These are phyloP conservation scores for Chaenodraco wilsoni DNA, from an alignment of 2,797 vertebrate genomes.

Conservation along the genomic window DNA sequence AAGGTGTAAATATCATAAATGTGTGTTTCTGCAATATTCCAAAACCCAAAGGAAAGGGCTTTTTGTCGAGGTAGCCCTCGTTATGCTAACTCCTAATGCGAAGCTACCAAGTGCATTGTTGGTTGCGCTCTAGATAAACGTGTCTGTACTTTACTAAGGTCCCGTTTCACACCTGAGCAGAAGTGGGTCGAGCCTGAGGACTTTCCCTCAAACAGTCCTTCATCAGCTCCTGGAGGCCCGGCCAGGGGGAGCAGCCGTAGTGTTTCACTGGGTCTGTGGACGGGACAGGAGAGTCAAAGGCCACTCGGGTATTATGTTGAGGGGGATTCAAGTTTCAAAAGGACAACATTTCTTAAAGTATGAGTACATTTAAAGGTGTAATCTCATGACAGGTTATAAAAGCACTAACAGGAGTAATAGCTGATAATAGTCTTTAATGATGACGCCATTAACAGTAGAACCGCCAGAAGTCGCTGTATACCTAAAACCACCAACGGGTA, in stretches of 20 bases:
- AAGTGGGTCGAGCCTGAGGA: slow-evolving; percentile 92
- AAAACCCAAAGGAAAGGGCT: no score
- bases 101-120: background rate
- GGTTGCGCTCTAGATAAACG: no score
- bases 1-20: no score
- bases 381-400: background rate
- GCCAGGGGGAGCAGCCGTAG: slow-evolving; percentile 93
- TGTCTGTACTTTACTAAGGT: background rate
- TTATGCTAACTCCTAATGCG: no score
- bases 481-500: no score
- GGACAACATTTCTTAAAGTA: background rate
- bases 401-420: background rate
- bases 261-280: slow-evolving; percentile 92
- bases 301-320: no score
- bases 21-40: no score
- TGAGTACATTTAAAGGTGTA: background rate
- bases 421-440: no score
- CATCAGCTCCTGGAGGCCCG: slow-evolving; percentile 91
- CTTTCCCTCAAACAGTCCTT: slow-evolving; percentile 91
- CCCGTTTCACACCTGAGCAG: slow-evolving; percentile 85
- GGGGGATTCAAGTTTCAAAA: background rate
- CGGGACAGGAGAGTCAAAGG: background rate
- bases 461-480: no score
- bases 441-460: no score
- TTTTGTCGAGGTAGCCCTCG: no score